Evolutionary conservation across 2,888 invertebrate species (phyloP).

Genomic region (Scaeva pyrastri): DNA sequence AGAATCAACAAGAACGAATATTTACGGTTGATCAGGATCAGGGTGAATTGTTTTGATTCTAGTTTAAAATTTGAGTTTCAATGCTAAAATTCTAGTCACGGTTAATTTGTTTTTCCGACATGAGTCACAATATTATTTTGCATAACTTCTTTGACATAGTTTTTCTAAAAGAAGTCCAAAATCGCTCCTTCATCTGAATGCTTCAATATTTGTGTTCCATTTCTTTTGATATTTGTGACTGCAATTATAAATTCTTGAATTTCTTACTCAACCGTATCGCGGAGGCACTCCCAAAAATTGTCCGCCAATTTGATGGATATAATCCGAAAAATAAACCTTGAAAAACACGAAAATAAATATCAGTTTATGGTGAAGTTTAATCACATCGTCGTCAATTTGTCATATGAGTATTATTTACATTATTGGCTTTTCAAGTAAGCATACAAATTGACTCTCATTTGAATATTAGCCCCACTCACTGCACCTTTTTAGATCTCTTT

Average conservation of each 20-base stretch:
- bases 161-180: no score
- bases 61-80: background rate
- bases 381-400: conserved; percentile 59
- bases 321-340: conserved; percentile 12
- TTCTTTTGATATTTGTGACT: no score
- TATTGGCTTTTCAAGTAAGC: conserved; percentile 47
- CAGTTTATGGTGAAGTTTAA: conserved; percentile 60
- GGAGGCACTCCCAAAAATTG: conserved; percentile 16
- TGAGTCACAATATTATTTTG: no score
- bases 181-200: no score
- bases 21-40: no score
- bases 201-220: no score
- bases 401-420: conserved; percentile 47
- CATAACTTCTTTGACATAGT: no score
- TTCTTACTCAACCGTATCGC: background rate
- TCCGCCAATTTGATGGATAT: background rate
- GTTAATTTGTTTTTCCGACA: no score
- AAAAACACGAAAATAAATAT: background rate
- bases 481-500: background rate
- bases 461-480: background rate
- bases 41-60: no score
- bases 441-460: conserved; percentile 9
- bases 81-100: no score
- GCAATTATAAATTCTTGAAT: no score
- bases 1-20: no score